Evolutionary conservation across 2,113 vertebrate genomes (phyloP).

Genomic region (Gymnorhina tibicen): DNA sequence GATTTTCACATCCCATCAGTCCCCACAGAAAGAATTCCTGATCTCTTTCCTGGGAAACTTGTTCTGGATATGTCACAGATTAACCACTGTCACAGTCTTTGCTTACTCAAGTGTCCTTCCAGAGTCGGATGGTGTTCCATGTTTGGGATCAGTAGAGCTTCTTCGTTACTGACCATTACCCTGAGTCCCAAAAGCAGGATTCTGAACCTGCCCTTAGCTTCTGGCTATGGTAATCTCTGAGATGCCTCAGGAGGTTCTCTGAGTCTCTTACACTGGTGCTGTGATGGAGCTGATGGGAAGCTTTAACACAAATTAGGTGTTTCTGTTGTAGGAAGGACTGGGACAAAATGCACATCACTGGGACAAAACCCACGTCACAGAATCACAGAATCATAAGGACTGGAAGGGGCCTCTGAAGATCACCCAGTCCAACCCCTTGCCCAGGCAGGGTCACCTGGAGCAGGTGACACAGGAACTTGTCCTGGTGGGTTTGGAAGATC

Average conservation of each 20-base stretch:
- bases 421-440: not conserved
- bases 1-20: not conserved
- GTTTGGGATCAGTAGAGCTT: not conserved
- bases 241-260: not conserved
- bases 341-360: not conserved
- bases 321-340: not conserved
- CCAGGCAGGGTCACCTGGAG: not conserved
- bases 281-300: not conserved
- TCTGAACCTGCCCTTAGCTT: not conserved
- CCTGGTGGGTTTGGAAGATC: not conserved
- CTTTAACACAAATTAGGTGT: not conserved
- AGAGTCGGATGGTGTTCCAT: not conserved
- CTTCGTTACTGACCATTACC: not conserved
- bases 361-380: not conserved
- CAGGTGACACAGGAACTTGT: not conserved
- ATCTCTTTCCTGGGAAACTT: not conserved
- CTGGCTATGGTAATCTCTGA: not conserved
- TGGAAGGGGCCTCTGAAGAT: not conserved
- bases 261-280: not conserved
- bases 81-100: not conserved
- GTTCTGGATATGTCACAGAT: not conserved
- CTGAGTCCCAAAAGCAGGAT: not conserved
- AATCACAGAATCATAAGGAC: not conserved
- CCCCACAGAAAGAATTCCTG: not conserved
- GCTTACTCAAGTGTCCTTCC: not conserved